A percentile compares a stretch with the other conserved stretches of the same genome.
phyloP scores from a whole-genome alignment of 2,888 invertebrate genomes.

The Hemistola chrysoprasaria region DNA sequence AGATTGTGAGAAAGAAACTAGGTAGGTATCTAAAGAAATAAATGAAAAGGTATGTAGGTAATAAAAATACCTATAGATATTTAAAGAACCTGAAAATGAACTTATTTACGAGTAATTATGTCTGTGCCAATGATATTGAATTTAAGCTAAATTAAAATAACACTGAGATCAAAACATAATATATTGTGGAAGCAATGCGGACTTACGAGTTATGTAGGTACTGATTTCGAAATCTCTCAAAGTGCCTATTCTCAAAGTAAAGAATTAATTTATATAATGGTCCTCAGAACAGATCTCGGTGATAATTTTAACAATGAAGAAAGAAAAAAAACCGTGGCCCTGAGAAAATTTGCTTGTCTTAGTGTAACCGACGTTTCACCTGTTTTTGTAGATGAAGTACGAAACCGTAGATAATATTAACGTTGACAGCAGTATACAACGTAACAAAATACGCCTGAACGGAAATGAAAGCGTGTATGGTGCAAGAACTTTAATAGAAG shows the following conservation, averaged over 20 bases:
- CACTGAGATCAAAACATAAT: too few relatives aligned
- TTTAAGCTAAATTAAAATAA: too few relatives aligned
- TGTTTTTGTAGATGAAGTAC: conserved; percentile 45
- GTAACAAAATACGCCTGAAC: conserved; percentile 22
- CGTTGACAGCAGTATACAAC: conserved; percentile 33
- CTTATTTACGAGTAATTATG: too few relatives aligned
- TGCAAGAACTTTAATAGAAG: conserved; percentile 24
- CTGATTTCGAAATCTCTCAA: not conserved
- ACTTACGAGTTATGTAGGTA: not conserved
- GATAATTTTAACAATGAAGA: conserved; percentile 39
- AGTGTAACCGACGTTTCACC: conserved; percentile 53
- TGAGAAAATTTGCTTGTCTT: conserved; percentile 53
- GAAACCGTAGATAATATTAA: conserved; percentile 40
- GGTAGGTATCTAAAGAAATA: too few relatives aligned
- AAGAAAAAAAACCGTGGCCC: conserved; percentile 47
- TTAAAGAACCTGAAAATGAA: too few relatives aligned
- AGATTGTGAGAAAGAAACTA: too few relatives aligned
- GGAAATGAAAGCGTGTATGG: conserved; percentile 30
- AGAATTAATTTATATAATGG: conserved; percentile 10
- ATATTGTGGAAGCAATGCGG: conserved; percentile 3
- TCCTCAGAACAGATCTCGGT: conserved; percentile 29
- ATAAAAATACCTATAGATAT: too few relatives aligned
- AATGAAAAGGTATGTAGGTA: too few relatives aligned
- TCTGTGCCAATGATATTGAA: too few relatives aligned
- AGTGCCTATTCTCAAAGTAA: conserved; percentile 10